Percentiles rank a stretch among this genome's conserved stretches.
phyloP scores from a whole-genome alignment of 2,113 vertebrate species.

The Antigone vipio region DNA sequence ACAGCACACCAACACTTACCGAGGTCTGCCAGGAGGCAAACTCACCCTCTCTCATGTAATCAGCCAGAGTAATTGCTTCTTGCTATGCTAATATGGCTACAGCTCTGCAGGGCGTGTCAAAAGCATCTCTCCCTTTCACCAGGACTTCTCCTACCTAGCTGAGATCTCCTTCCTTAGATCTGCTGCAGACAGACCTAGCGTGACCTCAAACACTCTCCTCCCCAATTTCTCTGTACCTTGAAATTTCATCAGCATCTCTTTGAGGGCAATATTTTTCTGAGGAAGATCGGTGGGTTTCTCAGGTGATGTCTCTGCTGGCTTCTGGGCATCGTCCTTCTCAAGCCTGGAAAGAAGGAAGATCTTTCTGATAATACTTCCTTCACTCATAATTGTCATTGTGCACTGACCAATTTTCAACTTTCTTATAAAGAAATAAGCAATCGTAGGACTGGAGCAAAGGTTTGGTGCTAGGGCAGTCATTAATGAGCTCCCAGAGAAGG shows the following conservation, averaged over 20 bases:
- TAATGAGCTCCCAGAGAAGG: background rate
- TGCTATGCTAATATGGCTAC: rapidly evolving
- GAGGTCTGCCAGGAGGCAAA: background rate
- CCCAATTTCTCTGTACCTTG: background rate
- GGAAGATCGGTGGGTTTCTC: background rate
- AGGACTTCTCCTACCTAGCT: background rate
- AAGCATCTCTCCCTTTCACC: background rate
- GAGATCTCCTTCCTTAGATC: background rate
- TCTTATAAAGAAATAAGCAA: background rate
- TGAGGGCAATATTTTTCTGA: background rate
- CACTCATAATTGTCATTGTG: rapidly evolving
- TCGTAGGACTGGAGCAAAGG: background rate
- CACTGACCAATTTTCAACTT: rapidly evolving
- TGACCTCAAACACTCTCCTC: rapidly evolving
- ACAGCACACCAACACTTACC: background rate
- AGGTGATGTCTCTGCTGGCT: rapidly evolving
- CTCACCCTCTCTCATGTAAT: rapidly evolving
- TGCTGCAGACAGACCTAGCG: too few relatives aligned
- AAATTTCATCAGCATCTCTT: background rate
- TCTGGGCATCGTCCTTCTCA: background rate
- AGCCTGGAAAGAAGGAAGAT: background rate
- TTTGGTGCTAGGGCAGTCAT: background rate
- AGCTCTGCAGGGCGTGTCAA: background rate
- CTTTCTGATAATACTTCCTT: background rate
- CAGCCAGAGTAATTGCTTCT: background rate